Conservation (phyloP, 2,888 invertebrate genomes). For the Macrosoma leucophasiata region DNA sequence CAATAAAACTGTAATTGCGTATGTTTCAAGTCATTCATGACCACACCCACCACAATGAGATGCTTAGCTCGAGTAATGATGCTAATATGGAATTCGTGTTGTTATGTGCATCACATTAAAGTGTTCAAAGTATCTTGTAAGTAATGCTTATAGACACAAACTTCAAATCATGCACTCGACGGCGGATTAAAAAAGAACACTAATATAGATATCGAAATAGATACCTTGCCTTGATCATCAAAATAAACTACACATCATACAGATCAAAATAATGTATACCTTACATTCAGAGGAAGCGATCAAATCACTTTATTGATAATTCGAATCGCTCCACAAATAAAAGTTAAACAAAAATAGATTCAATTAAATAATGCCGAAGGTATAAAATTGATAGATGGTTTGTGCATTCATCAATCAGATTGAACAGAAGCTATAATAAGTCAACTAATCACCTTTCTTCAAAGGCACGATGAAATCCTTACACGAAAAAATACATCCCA, state of each 20-base stretch:
- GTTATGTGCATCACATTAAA: no score
- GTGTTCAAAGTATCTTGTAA: no score
- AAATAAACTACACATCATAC: no score
- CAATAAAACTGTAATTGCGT: conserved; percentile 14
- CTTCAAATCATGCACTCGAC: no score
- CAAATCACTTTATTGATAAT: conserved; percentile 5
- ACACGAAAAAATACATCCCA: neutral
- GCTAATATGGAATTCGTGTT: no score
- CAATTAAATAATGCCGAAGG: conserved; percentile 61
- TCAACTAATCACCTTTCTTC: conserved; percentile 14
- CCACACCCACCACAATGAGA: conserved; percentile 6
- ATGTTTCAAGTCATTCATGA: conserved; percentile 11
- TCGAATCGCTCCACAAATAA: conserved; percentile 34
- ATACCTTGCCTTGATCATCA: no score
- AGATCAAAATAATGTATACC: no score
- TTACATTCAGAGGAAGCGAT: conserved; percentile 4
- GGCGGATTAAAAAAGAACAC: no score
- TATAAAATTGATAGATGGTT: conserved; percentile 55
- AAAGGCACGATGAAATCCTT: neutral
- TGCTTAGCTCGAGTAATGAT: no score
- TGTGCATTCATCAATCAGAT: conserved; percentile 28
- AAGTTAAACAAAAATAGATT: conserved; percentile 52
- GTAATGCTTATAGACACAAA: no score
- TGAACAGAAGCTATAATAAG: no score
- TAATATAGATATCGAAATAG: no score